These are phyloP conservation scores for Carettochelys insculpta DNA, from an alignment of 2,113 vertebrate genomes.

Conservation along the genomic window DNA sequence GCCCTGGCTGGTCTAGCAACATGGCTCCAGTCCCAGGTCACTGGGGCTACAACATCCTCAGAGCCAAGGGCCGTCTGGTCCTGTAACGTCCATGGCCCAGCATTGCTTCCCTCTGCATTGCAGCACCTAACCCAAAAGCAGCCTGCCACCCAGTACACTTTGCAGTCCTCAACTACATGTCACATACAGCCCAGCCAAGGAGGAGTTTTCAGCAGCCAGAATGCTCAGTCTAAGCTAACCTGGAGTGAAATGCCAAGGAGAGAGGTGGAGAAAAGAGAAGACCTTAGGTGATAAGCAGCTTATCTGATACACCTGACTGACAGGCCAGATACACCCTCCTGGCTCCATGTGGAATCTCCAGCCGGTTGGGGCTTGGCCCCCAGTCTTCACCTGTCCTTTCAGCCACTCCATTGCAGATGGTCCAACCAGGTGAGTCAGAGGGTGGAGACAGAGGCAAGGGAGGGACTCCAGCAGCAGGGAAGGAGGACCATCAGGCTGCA, in stretches of 20 bases:
- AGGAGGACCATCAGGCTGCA: too few relatives aligned
- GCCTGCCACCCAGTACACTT: neutral
- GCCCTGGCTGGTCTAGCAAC: too few relatives aligned
- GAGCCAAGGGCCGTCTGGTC: too few relatives aligned
- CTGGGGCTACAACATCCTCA: too few relatives aligned
- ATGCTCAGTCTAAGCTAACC: neutral
- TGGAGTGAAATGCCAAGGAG: neutral
- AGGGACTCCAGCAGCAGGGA: too few relatives aligned
- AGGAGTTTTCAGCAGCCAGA: neutral
- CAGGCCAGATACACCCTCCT: neutral
- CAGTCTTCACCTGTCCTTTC: too few relatives aligned
- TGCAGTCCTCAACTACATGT: neutral
- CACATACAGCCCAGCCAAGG: neutral
- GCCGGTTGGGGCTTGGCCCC: too few relatives aligned
- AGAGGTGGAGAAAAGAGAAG: neutral
- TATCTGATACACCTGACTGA: neutral
- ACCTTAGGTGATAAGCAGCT: neutral
- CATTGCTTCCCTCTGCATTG: neutral
- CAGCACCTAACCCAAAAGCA: neutral
- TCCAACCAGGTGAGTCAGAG: too few relatives aligned
- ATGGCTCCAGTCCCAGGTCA: too few relatives aligned
- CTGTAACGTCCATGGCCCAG: too few relatives aligned
- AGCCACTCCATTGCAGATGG: too few relatives aligned
- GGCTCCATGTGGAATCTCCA: neutral
- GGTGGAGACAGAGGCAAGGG: too few relatives aligned